Evolutionary conservation across 2,797 vertebrate species (phyloP), one percentile per base, ranked within the genome.

Genomic region (Neomorphus geoffroyi): DNA sequence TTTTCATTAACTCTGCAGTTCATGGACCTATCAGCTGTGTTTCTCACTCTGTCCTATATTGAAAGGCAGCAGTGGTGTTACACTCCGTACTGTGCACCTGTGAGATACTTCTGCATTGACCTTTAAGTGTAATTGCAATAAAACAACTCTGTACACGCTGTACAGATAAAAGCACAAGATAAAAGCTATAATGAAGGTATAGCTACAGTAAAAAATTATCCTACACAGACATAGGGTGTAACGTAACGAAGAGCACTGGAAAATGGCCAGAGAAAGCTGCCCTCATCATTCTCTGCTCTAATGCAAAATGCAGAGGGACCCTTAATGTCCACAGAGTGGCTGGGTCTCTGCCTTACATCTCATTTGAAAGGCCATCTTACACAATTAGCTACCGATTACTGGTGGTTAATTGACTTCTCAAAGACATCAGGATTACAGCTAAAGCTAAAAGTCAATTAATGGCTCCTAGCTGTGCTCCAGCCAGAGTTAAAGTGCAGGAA

Each of bases 371-470:
- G 85, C 82, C 85, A 75, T 91, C 72, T 94, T 53, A n/a, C 54
- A 83, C 85, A 94, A 94, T 97, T 97, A 96, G 43, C 77, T 70
- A 77, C 89, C 70, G 94, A 95, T 96, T 96, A 95, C 22, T 37
- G 73, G 58, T 8, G 7, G 80, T 70, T 97, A 96, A 96, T 91
- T 94, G 95, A 84, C 92, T 93, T 93, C 81, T 80, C 92, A 93
- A 88, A 94, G 92, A 96, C 94, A 79, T 30, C 51, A 81, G 85
- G 80, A 83, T 81, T 96, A 67, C 16, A 48, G 64, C 21, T 30
- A 62, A 86, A 90, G 93, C 89, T 86, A 91, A 86, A 96, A 96
- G 96, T 96, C 96, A 96, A 93, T 96, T 96, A 95, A 81, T 86
- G 87, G 80, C 91, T 81, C 73, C 92, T 69, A 12, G n/a, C 85